Evolutionary conservation across 2,888 invertebrate genomes (phyloP).

Genomic region (Conops quadrifasciatus): DNA sequence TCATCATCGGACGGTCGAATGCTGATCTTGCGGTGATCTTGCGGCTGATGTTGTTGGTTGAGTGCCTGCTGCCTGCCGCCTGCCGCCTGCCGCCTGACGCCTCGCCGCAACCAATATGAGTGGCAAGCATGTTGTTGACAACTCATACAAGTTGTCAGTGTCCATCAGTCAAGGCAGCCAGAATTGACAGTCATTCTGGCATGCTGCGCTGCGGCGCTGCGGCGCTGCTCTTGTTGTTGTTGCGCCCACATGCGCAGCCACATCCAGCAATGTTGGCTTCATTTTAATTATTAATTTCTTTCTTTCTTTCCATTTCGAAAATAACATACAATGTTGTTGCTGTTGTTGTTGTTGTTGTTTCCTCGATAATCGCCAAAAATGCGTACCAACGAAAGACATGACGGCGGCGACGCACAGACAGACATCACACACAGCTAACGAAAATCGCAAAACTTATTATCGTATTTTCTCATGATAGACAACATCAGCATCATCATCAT

Average conservation of each 20-base stretch:
- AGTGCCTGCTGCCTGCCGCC: neutral
- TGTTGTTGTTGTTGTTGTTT: too few species aligned
- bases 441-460: neutral
- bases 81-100: too few species aligned
- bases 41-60: neutral
- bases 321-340: too few species aligned
- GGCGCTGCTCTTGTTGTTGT: conserved; percentile 10
- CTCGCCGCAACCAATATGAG: conserved; percentile 19
- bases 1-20: neutral
- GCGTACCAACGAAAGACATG: too few species aligned
- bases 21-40: conserved; percentile 3
- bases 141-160: conserved; percentile 37
- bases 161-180: conserved; percentile 31
- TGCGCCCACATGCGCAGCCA: conserved; percentile 20
- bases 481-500: neutral
- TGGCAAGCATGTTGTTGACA: conserved; percentile 32
- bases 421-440: neutral
- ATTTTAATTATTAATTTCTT: conserved; percentile 32
- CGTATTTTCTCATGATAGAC: neutral
- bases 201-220: conserved; percentile 20
- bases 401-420: neutral
- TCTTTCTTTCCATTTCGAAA: neutral
- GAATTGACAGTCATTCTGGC: conserved; percentile 34
- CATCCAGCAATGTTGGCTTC: neutral
- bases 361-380: too few species aligned